These are phyloP conservation scores for Takifugu rubripes DNA, from an alignment of 2,797 vertebrate genomes.

Conservation along the genomic window DNA sequence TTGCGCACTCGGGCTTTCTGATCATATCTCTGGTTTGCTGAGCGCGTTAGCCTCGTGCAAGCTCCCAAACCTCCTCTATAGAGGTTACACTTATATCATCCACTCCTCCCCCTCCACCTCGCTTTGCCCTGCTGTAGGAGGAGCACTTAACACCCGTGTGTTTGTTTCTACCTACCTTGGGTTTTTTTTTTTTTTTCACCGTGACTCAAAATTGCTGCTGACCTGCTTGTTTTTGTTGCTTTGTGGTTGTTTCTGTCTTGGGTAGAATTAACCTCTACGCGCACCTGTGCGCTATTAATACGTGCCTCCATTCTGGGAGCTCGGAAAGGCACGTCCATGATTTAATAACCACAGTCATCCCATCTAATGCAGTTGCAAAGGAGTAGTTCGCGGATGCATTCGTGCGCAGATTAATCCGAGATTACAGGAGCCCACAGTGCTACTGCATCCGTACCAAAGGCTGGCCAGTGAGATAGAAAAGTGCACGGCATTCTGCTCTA, in stretches of 20 bases:
- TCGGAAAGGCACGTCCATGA: background rate
- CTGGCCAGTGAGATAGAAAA: conserved; percentile 56
- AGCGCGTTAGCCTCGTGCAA: conserved; percentile 37
- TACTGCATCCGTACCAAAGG: conserved; percentile 50
- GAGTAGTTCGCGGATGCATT: background rate
- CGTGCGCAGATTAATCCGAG: conserved; percentile 25
- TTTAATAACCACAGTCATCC: conserved; percentile 13
- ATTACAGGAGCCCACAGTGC: conserved; percentile 31
- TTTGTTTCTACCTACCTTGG: conserved; percentile 39
- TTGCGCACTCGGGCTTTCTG: conserved; percentile 60
- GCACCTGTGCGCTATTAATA: background rate
- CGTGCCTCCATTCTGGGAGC: background rate
- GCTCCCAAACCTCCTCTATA: conserved; percentile 45
- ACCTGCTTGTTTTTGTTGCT: conserved; percentile 7
- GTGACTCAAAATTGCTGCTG: conserved; percentile 35
- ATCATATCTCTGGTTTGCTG: conserved; percentile 61
- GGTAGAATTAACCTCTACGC: conserved; percentile 17
- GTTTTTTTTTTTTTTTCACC: conserved; percentile 23
- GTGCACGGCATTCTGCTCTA: conserved; percentile 51
- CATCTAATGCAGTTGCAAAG: conserved; percentile 4
- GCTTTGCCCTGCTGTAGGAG: conserved; percentile 47
- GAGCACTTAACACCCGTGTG: conserved; percentile 38
- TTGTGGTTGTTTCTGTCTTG: conserved; percentile 32
- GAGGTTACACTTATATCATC: conserved; percentile 58
- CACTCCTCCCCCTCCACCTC: conserved; percentile 57